Base-by-base conservation (phyloP, 2,113 vertebrate species). In the Oophaga pumilio region DNA sequence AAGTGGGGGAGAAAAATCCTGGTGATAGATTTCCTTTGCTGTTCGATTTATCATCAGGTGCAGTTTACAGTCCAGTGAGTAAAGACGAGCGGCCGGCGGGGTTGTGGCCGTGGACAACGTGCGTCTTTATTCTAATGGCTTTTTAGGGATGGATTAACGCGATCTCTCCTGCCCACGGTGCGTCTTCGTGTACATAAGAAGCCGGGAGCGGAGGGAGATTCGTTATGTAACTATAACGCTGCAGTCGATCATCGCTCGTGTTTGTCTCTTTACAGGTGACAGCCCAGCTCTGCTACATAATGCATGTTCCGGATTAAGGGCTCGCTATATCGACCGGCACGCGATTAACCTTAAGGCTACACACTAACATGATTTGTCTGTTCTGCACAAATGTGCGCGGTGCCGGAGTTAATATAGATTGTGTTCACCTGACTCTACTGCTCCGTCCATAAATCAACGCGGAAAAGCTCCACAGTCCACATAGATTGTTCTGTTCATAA, bases 211-310 rank as follows among this genome's bases (percentile, higher is more conserved):
- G 20, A 18, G 80, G 33, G 12, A 50, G 22, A 33, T 66, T 68
- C 62, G 68, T 68, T 68, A 82, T 82, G 62, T 50, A 68, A 68
- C 66, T 82, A 50, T 52, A 52, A 82, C 68, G 60, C 26, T 66
- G 43, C 52, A 24, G 33, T 68, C 57, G 2, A 82, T 82, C 80
- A 68, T 68, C 62, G 49, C 33, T 17, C 9, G 8, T 18, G 43
- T 12, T 62, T 14, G 79, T 62, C 9, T 11, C 26, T 60, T 64
- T 59, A 20, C 57, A 24, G 60, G 80, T 68, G 80, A 66, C 80
- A 82, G 14, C 60, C 11, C 43, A 20, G 18, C 80, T 68, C 60
- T 49, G 80, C 57, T 82, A 66, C 28, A 60, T 66, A 14, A 66
- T 66, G 24, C 62, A 52, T 68, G 60, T 52, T 82, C 24, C 43